Evolutionary conservation across 1,140 invertebrate genomes (phyloP).

Genomic region (Trichonephila clavipes): DNA sequence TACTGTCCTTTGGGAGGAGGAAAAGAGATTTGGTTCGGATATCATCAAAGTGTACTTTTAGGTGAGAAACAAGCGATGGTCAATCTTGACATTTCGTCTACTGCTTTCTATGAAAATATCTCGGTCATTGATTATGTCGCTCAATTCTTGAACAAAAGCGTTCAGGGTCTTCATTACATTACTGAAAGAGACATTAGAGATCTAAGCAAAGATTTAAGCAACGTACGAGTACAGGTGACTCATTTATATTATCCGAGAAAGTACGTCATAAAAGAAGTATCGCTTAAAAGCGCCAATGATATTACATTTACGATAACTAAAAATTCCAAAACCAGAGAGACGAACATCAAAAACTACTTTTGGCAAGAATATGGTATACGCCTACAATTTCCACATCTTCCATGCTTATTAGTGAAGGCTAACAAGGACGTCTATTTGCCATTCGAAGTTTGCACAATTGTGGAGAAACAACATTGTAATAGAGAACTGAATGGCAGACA

Average conservation of each 20-base stretch:
- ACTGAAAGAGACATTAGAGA: background rate
- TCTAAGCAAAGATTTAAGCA: slow-evolving; percentile 52
- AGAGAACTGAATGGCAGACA: slow-evolving; percentile 69
- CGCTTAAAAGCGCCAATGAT: slow-evolving; percentile 50
- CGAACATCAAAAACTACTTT: no score
- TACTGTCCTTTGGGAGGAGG: slow-evolving; percentile 36
- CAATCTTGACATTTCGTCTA: slow-evolving; percentile 60
- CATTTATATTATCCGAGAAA: slow-evolving; percentile 51
- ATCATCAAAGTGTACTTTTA: slow-evolving; percentile 64
- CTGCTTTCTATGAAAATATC: slow-evolving; percentile 46
- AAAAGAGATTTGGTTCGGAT: slow-evolving; percentile 72
- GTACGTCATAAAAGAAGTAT: background rate
- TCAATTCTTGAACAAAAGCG: background rate
- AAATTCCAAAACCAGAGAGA: no score
- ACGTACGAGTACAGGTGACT: slow-evolving; percentile 70
- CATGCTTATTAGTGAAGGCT: slow-evolving; percentile 78
- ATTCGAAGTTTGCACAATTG: slow-evolving; percentile 79
- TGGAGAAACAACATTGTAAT: slow-evolving; percentile 77
- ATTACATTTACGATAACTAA: slow-evolving; percentile 33
- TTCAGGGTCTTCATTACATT: background rate
- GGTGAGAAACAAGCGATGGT: slow-evolving; percentile 68
- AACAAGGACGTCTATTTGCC: slow-evolving; percentile 78
- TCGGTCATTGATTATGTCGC: slow-evolving; percentile 36
- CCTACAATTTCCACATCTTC: slow-evolving; percentile 78
- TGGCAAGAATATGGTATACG: no score